Base-by-base conservation (phyloP, 2,113 vertebrate genomes). In the Corythornis vintsioides region DNA sequence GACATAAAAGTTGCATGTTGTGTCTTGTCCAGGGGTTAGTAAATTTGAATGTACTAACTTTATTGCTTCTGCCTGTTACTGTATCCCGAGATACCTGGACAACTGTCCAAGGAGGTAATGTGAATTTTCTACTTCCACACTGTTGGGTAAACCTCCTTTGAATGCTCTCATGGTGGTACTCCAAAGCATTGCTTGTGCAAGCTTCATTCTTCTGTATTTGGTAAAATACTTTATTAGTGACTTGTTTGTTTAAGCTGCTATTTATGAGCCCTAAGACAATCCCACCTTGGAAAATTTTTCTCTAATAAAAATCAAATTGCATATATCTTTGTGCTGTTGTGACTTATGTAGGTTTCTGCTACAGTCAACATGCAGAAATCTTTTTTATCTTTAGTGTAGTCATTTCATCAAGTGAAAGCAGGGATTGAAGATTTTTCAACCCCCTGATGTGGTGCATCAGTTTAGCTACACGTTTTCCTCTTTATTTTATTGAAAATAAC, bases 181-280 rank as follows among this genome's bases (percentile, higher is more conserved):
- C 14, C 38, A 28, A 82, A 56, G 29, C 13, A 7, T 8, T 24
- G 38, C 45, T 42, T 73, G 47, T 56, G 47, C 40, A 56, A 87
- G 52, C 42, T 50, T 25, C 12, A 4, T 59, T 71, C 38, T 45
- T 89, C 50, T 71, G 1, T 50, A 63, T 72, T 79, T 35, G 12
- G 25, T 42, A 22, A 73, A 93, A 82, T 38, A 33, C 57, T 79
- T 86, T 73, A 57, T 91, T 75, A 80, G 28, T 64, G 86, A 92
- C 53, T 78, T 43, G 70, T 67, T 79, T 82, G 63, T 78, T 75
- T 83, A 55, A 87, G 66, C 61, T 78, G 47, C 45, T 78, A 35
- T 43, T 92, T 71, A 59, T 64, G 78, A 71, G 61, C 38, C 22
- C 15, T 40, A 78, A 77, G 60, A 56, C 57, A 77, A 65, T 15